Percentiles rank a stretch among this genome's conserved stretches.
Evolutionary conservation across 2,113 vertebrate genomes (phyloP).

Genomic region (Chelonoidis abingdonii): DNA sequence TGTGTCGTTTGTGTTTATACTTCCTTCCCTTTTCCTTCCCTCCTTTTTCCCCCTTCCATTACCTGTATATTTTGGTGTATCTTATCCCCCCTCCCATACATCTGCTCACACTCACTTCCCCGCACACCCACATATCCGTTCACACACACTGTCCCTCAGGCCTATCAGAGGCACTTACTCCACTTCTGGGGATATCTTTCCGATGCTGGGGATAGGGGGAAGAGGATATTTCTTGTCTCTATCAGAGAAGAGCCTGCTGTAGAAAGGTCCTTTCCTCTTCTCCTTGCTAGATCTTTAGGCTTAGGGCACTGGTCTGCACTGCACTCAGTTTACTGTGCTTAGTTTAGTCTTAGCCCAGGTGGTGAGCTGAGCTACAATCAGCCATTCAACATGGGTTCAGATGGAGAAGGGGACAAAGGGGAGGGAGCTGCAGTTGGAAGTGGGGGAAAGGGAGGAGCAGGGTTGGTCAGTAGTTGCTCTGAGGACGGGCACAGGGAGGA

Average conservation of each 20-base stretch:
- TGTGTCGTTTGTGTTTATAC: not conserved
- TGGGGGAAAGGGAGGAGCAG: not conserved
- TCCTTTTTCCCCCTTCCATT: not conserved
- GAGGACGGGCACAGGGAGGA: too few relatives aligned
- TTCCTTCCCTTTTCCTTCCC: constrained; percentile 13
- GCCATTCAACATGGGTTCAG: rapidly evolving
- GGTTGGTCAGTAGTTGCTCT: rapidly evolving
- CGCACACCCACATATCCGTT: not conserved
- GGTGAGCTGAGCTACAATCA: not conserved
- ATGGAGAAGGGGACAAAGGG: not conserved
- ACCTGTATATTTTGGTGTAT: not conserved
- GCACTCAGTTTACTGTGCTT: rapidly evolving
- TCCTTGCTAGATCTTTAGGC: not conserved
- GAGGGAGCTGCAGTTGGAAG: too few relatives aligned
- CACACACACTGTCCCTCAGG: rapidly evolving
- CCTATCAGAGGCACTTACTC: not conserved
- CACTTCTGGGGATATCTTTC: not conserved
- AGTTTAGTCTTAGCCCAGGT: not conserved
- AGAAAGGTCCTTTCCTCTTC: not conserved
- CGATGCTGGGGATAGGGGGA: rapidly evolving
- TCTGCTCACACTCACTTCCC: too few relatives aligned
- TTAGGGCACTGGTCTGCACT: rapidly evolving
- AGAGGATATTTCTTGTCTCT: not conserved
- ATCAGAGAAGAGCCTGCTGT: not conserved
- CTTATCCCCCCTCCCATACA: not conserved